A percentile compares a stretch with the other conserved stretches of the same genome.
These are phyloP conservation scores for Macrophya annulata DNA, from an alignment of 2,888 invertebrate genomes.

Conservation along the genomic window DNA sequence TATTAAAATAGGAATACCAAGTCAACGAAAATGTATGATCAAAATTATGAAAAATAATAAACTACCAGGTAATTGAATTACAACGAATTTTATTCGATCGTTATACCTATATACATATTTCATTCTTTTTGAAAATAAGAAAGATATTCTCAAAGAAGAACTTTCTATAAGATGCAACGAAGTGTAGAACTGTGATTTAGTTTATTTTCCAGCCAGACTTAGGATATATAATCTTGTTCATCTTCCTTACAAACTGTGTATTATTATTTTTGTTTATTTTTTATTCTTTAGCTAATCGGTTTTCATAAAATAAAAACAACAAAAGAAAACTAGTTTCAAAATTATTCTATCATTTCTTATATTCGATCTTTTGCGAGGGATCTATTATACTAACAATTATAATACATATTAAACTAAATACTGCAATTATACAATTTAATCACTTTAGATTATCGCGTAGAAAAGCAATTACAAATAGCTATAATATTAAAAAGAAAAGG, in stretches of 20 bases:
- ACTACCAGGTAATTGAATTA: background rate
- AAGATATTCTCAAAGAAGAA: background rate
- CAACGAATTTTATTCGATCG: slow-evolving; percentile 23
- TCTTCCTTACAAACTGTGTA: background rate
- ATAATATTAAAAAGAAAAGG: background rate
- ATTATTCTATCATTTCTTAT: background rate
- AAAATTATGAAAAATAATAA: background rate
- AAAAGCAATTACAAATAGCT: background rate
- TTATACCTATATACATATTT: background rate
- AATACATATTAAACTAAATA: background rate
- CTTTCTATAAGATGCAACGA: background rate
- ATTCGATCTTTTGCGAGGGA: slow-evolving; percentile 12
- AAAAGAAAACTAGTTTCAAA: background rate
- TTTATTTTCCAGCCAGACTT: background rate
- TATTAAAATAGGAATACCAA: background rate
- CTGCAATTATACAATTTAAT: background rate
- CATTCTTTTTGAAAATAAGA: background rate
- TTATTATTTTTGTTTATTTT: background rate
- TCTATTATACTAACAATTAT: background rate
- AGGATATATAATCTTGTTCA: background rate
- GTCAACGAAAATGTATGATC: background rate
- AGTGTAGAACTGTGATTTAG: background rate
- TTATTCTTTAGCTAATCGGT: no score
- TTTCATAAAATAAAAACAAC: background rate
- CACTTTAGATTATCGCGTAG: slow-evolving; percentile 6